These are phyloP conservation scores for Neoitamus cyanurus DNA, from an alignment of 2,888 invertebrate genomes.

Conservation along the genomic window DNA sequence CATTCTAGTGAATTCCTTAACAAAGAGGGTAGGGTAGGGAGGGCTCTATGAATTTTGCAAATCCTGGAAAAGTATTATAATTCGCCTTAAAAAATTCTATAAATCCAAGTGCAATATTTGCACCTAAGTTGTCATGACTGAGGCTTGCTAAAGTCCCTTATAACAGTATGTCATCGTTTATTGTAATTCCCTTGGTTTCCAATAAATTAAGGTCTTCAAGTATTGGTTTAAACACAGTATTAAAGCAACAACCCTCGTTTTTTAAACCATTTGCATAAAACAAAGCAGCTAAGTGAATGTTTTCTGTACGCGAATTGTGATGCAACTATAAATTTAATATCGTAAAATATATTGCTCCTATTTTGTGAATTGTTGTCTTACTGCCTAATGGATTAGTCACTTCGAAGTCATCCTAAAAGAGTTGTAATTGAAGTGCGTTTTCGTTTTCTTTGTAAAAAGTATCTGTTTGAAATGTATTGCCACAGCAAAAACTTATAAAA, in stretches of 20 bases:
- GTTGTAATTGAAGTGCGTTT: background rate
- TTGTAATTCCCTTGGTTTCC: background rate
- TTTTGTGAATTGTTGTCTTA: conserved; percentile 21
- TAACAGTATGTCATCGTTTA: background rate
- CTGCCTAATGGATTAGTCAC: conserved; percentile 27
- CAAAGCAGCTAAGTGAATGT: conserved; percentile 31
- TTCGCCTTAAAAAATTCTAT: conserved; percentile 3
- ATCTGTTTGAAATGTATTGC: background rate
- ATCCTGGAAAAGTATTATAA: conserved; percentile 33
- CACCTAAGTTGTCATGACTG: conserved; percentile 32
- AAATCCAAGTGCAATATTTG: conserved; percentile 30
- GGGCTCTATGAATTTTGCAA: too few relatives aligned
- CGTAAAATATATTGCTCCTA: conserved; percentile 24
- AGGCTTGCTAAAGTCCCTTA: background rate
- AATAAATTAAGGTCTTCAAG: background rate
- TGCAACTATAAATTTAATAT: background rate
- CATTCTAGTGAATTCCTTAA: too few relatives aligned
- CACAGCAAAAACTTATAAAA: background rate
- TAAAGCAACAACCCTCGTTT: background rate
- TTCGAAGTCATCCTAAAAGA: conserved; percentile 13
- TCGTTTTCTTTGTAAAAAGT: background rate
- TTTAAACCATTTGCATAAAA: conserved; percentile 35
- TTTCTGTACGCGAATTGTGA: background rate
- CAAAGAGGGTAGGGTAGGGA: too few relatives aligned
- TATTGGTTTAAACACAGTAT: conserved; percentile 17